Base-by-base conservation (phyloP, 2,888 invertebrate species). In the Cistogaster globosa region DNA sequence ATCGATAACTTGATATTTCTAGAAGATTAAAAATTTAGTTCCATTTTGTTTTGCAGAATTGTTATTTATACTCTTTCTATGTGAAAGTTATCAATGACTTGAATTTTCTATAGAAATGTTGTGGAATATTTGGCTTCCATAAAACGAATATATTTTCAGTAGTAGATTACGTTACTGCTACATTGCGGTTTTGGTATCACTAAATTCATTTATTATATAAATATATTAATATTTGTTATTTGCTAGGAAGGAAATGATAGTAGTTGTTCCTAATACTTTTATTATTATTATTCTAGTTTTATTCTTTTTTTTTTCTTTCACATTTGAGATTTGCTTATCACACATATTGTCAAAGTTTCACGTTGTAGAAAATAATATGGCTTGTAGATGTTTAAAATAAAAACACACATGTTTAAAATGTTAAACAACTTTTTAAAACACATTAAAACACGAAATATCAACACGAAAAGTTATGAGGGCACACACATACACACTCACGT, bases 361-460 rank as follows among this genome's bases (percentile, higher is more conserved):
- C 63, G 63, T 75, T 75, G 63, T 14, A 26, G 20, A 20, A 20
- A 11, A 3, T 53, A 11, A 14, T 26, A n/a, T 51, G 32, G 16
- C 55, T 55, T 53, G 55, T n/a, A 20, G 12, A 53, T 36, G 22
- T 74, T 20, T 14, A 51, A 58, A 18, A 16, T 7, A 4, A 16
- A 8, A 62, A 55, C 16, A 55, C 65, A 57, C 45, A 65, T 65
- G 75, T 65, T 75, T 7, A 32, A 57, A 32, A 65, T 75, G 75
- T 57, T 75, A 20, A 65, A 75, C 57, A 65, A 18, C 45, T 57
- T 57, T 32, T 18, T 75, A 26, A 55, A 63, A 55, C 7, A 55
- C 45, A 74, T 53, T 74, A 26, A 12, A 42, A 42, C 42, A 42
- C 11, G 7, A 42, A 63, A 63, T 26, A 45, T 18, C 26, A 42